These are phyloP conservation scores for Deilephila elpenor DNA, from an alignment of 2,888 invertebrate species.

Conservation along the genomic window DNA sequence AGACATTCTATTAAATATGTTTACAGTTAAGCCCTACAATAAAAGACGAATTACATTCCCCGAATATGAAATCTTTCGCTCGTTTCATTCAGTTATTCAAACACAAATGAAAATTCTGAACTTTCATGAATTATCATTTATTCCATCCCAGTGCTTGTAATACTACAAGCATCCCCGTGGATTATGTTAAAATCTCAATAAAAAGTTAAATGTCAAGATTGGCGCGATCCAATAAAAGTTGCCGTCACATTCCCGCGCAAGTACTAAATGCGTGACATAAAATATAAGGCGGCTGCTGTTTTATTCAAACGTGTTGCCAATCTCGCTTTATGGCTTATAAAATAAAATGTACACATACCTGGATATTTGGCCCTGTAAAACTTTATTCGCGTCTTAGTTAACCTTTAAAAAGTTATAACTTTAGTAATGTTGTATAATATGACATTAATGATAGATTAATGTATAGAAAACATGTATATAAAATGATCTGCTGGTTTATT, in stretches of 20 bases:
- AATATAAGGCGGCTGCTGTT: background rate
- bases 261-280: background rate
- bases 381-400: background rate
- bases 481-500: too few relatives aligned
- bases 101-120: background rate
- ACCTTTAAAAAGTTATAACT: background rate
- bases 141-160: background rate
- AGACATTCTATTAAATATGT: too few relatives aligned
- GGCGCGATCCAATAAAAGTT: slow-evolving; percentile 17
- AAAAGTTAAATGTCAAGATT: slow-evolving; percentile 22
- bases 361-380: slow-evolving; percentile 1
- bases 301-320: slow-evolving; percentile 2
- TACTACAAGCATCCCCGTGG: slow-evolving; percentile 1
- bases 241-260: background rate
- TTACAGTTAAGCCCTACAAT: too few relatives aligned
- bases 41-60: too few relatives aligned
- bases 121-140: background rate
- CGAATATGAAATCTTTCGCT: too few relatives aligned
- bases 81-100: background rate
- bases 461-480: too few relatives aligned
- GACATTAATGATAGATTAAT: too few relatives aligned
- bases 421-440: background rate
- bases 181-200: slow-evolving; percentile 29
- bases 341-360: slow-evolving; percentile 2
- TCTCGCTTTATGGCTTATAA: slow-evolving; percentile 8